Conservation (phyloP, 2,888 invertebrate genomes). For the Callosobruchus maculatus region DNA sequence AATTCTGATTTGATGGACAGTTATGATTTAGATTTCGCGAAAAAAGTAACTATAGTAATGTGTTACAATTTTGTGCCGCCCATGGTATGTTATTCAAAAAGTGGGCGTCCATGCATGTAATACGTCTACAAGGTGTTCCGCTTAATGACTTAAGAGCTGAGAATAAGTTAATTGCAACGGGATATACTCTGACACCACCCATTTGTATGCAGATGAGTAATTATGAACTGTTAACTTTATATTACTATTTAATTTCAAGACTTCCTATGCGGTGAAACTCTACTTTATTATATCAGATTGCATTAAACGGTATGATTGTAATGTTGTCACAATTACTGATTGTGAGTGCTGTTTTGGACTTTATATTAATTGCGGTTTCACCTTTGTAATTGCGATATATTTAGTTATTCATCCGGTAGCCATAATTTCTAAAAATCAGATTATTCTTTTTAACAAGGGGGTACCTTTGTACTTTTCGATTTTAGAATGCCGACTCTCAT, state of each 20-base stretch:
- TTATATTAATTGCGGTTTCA: no score
- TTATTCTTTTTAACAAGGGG: no score
- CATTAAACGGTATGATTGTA: background rate
- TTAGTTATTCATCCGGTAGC: no score
- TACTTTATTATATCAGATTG: background rate
- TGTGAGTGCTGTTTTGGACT: no score
- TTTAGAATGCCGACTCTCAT: no score
- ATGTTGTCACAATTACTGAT: no score
- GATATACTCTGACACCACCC: background rate
- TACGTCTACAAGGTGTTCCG: background rate
- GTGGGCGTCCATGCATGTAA: background rate
- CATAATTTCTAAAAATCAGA: no score
- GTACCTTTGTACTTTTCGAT: no score
- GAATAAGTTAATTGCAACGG: background rate
- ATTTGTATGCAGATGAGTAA: background rate
- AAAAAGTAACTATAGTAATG: no score
- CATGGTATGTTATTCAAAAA: background rate
- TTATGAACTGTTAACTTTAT: background rate
- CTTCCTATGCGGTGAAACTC: background rate
- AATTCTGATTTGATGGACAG: no score
- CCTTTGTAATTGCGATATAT: no score
- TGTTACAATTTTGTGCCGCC: background rate
- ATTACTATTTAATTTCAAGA: background rate
- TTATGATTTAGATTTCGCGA: no score
- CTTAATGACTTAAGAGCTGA: background rate